phyloP scores from a whole-genome alignment of 2,113 vertebrate species.

The Chaetodon trifascialis region DNA sequence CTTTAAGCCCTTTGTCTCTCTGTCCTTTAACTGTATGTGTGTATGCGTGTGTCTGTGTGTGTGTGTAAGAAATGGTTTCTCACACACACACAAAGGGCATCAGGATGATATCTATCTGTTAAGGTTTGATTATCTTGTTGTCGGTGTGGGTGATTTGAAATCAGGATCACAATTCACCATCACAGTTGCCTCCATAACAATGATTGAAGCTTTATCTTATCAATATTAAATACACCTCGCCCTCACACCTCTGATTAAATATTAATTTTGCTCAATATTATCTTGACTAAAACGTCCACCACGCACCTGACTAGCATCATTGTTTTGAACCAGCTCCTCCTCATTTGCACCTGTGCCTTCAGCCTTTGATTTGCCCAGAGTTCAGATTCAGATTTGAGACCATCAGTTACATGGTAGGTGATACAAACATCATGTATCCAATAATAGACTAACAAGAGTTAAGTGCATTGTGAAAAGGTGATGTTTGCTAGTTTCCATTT shows the following conservation, averaged over 20 bases:
- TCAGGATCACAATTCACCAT: background rate
- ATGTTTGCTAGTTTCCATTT: too few species aligned
- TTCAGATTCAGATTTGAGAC: background rate
- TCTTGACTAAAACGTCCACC: background rate
- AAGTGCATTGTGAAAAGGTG: background rate
- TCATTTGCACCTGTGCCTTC: background rate
- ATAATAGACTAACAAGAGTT: background rate
- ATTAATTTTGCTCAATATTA: background rate
- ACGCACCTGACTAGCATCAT: background rate
- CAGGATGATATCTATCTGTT: background rate
- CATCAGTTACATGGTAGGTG: background rate
- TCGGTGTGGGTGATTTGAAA: background rate
- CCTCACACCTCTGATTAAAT: background rate
- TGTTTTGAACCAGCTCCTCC: background rate
- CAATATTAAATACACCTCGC: background rate
- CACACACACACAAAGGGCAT: background rate
- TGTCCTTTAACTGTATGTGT: conserved; percentile 48
- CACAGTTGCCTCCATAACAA: background rate
- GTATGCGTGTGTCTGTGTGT: background rate
- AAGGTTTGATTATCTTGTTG: background rate
- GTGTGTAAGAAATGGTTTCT: too few species aligned
- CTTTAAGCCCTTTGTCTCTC: conserved; percentile 70
- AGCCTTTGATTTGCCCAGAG: too few species aligned
- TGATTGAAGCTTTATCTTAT: background rate
- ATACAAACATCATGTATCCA: background rate